phyloP scores from a whole-genome alignment of 2,797 vertebrate genomes.

The Rousettus madagascariensis region DNA sequence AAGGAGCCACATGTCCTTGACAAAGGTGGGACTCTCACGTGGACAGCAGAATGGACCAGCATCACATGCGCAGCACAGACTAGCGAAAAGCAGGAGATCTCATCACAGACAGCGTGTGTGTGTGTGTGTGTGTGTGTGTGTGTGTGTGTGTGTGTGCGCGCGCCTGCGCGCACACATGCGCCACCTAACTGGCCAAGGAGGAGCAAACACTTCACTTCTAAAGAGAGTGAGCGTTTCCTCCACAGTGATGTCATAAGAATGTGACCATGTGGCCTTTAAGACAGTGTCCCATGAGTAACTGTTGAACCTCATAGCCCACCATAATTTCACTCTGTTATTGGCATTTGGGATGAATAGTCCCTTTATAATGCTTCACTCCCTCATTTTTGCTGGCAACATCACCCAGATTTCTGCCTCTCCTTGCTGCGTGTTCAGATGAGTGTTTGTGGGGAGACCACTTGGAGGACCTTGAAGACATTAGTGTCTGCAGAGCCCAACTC shows the following conservation, averaged over 20 bases:
- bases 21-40: neutral
- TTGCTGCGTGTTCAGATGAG: neutral
- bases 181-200: accelerated
- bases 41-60: neutral
- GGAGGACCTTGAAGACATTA: neutral
- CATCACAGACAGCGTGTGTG: accelerated
- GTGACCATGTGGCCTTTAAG: neutral
- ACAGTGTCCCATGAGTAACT: neutral
- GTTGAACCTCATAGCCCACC: neutral
- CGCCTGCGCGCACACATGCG: accelerated
- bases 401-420: too few relatives aligned
- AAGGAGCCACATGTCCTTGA: neutral
- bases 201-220: neutral
- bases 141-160: accelerated
- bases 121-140: accelerated
- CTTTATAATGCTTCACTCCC: too few relatives aligned
- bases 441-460: accelerated
- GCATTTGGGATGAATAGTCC: neutral
- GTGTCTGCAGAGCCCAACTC: neutral
- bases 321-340: neutral
- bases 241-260: neutral
- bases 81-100: neutral
- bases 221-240: neutral
- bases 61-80: accelerated
- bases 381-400: neutral